phyloP scores from a whole-genome alignment of 2,113 vertebrate species.

The Penelope pileata region DNA sequence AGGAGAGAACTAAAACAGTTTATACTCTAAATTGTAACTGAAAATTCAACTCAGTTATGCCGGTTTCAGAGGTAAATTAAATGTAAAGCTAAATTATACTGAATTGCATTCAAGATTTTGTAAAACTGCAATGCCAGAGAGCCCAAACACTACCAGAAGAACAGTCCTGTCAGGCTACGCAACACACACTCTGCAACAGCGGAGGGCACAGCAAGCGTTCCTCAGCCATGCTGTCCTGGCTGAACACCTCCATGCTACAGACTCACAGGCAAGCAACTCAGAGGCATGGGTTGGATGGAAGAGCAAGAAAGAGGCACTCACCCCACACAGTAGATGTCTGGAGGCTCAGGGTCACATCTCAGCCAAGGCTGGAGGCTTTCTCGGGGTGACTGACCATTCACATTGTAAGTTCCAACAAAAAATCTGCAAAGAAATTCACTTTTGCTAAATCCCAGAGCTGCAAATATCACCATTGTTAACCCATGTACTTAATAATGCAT shows the following conservation, averaged over 20 bases:
- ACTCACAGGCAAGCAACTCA: not conserved
- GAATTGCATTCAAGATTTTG: not conserved
- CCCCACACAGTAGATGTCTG: slow-evolving; percentile 96
- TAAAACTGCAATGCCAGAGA: not conserved
- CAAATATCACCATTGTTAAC: not conserved
- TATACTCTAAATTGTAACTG: not conserved
- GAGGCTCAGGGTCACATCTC: slow-evolving; percentile 78
- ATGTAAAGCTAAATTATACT: not conserved
- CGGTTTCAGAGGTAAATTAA: not conserved
- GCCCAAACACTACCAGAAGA: not conserved
- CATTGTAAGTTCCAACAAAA: slow-evolving; percentile 95
- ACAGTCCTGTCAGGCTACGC: not conserved
- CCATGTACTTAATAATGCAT: not conserved
- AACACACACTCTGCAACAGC: not conserved
- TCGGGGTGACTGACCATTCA: slow-evolving; percentile 91
- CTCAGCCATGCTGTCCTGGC: not conserved
- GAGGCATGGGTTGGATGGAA: not conserved
- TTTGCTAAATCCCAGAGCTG: not conserved
- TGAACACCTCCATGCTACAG: not conserved
- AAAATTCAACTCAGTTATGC: not conserved
- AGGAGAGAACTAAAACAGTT: slow-evolving; percentile 12
- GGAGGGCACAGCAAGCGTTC: not conserved
- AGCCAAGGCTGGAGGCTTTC: slow-evolving; percentile 92
- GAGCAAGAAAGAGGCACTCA: slow-evolving; percentile 64
- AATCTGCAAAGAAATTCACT: slow-evolving; percentile 76